Base-by-base conservation (phyloP, 2,797 vertebrate species). In the Paguma larvata region DNA sequence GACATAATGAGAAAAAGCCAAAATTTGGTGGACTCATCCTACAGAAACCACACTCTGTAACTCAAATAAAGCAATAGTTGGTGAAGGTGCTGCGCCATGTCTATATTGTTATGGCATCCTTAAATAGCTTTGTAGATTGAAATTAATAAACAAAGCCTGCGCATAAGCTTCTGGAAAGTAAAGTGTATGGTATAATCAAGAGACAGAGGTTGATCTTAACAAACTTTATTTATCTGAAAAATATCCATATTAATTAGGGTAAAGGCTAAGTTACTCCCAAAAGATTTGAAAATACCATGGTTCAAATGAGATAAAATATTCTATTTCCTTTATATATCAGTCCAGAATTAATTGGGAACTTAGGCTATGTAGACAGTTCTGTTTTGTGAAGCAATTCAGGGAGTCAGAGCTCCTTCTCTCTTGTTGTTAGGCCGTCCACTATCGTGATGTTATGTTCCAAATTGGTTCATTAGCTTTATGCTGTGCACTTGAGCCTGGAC, bases 221-320 rank as follows among this genome's bases (percentile, higher is more conserved):
- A 62, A 41, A 48, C 63, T 41, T 62, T 75, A 48, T 56, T 89
- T 82, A 38, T 30, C 32, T 90, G 80, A 44, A 85, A 91, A 90
- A 65, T 86, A 65, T 27, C 19, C 51, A 32, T 56, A 62, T 85
- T 93, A 73, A 51, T 75, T 88, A 53, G 53, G 6, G 44, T 41
- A 56, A 6, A 68, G 65, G 19, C 11, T 77, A 34, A 82, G 19
- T 89, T 73, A 53, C 48, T 87, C 14, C 75, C 13, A 73, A 94
- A 23, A 92, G 21, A 93, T 41, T 38, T 93, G 63, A 95, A 97
- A 95, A 44, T 67, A 34, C 32, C 27, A n/a, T 34, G 2, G 14
- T 65, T 75, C 19, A 2, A 75, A 80, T 85, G 21, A 72, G 70
- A 70, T 27, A 15, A n/a, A 72, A 89, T 77, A 41, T 78, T 85